Evolutionary conservation across 2,888 invertebrate genomes (phyloP).

Genomic region (Cepaea hortensis): DNA sequence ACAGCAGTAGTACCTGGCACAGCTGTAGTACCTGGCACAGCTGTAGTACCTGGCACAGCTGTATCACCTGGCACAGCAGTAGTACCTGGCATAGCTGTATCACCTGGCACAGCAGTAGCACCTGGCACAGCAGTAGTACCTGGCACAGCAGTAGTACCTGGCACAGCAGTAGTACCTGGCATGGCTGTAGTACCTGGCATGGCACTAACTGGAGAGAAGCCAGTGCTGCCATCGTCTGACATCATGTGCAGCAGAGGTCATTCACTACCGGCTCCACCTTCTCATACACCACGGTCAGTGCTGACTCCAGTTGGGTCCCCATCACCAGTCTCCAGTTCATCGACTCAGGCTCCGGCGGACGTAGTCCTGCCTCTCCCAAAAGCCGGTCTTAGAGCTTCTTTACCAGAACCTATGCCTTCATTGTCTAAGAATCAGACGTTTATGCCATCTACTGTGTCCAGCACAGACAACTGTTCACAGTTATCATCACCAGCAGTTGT

Average conservation of each 20-base stretch:
- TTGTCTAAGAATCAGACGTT: constrained; percentile 30
- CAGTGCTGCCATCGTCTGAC: constrained; percentile 22
- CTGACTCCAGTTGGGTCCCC: constrained; percentile 22
- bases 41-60: too few species aligned
- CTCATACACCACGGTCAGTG: constrained; percentile 38
- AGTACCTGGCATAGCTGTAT: too few species aligned
- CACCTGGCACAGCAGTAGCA: too few species aligned
- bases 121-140: too few species aligned
- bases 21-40: too few species aligned
- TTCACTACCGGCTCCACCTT: constrained; percentile 35
- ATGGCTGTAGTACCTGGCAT: too few species aligned
- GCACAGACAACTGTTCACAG: constrained; percentile 17
- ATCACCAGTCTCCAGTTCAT: constrained; percentile 21
- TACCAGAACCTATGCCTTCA: neutral
- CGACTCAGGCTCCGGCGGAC: neutral
- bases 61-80: too few species aligned
- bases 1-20: too few species aligned
- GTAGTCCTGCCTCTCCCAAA: neutral
- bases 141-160: too few species aligned
- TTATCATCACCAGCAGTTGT: neutral
- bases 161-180: too few species aligned
- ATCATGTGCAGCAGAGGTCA: constrained; percentile 39
- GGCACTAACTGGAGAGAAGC: constrained; percentile 38
- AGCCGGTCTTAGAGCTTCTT: neutral
- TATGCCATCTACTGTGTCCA: neutral